phyloP scores from a whole-genome alignment of 2,888 invertebrate species.

The Macaria notata region DNA sequence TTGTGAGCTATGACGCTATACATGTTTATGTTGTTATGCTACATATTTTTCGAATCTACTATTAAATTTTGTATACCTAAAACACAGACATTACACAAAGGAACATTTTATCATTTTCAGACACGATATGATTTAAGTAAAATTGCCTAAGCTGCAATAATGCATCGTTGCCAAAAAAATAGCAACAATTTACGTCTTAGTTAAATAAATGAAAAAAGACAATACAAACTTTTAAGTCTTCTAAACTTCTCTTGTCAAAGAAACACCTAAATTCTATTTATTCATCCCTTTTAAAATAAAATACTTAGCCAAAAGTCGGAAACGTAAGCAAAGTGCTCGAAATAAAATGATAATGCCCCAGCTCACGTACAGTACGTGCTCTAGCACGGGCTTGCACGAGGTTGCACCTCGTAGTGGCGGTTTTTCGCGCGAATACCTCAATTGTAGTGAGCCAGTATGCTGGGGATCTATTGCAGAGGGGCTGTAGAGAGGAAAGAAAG shows the following conservation, averaged over 20 bases:
- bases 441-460: slow-evolving; percentile 28
- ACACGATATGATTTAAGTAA: too few species aligned
- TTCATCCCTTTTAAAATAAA: slow-evolving; percentile 11
- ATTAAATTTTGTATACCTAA: too few species aligned
- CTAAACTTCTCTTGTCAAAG: not conserved
- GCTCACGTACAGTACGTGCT: slow-evolving; percentile 30
- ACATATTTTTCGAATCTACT: too few species aligned
- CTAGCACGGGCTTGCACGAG: slow-evolving; percentile 17
- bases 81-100: too few species aligned
- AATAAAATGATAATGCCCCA: slow-evolving; percentile 25
- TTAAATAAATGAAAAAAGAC: too few species aligned
- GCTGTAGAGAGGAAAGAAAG: slow-evolving; percentile 1
- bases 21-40: too few species aligned
- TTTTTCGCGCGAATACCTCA: slow-evolving; percentile 36
- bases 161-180: too few species aligned
- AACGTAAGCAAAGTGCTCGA: slow-evolving; percentile 22
- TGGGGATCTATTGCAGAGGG: slow-evolving; percentile 11
- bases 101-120: too few species aligned
- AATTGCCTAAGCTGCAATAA: too few species aligned
- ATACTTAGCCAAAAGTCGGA: slow-evolving; percentile 9
- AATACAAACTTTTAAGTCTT: not conserved
- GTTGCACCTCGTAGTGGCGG: slow-evolving; percentile 28
- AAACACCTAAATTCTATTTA: not conserved
- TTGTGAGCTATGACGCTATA: slow-evolving; percentile 10
- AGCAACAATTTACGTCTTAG: too few species aligned